Evolutionary conservation across 2,888 invertebrate species (phyloP), one percentile per base, ranked within the genome.

Genomic region (Drosophila koepferae): DNA sequence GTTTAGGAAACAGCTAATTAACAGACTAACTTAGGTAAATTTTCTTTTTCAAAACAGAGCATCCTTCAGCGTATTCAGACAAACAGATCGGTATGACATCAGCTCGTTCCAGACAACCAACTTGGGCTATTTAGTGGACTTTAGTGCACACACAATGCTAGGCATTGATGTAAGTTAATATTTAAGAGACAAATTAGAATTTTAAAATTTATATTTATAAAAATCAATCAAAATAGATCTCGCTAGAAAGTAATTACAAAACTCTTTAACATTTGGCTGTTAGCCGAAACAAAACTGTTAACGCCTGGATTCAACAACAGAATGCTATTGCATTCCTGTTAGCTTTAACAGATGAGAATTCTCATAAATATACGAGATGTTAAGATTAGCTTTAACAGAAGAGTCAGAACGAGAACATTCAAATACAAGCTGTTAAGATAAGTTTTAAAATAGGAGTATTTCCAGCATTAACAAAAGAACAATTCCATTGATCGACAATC

Each of bases 31-130:
- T 31, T 18, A 5, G 36, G 7, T 16, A 5, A 12, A 8, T 18
- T 51, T 12, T 3, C 2, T 12, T 20, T 7, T 46, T 0, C 16
- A 3, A n/a, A 43, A 82, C 93, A 97, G 97, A 77, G 91, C 97
- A 65, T 95, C 96, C 9, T 93, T 95, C 31, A 95, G 96, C 65
- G 88, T 97, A 63, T 97, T 97, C 93, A 96, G 97, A 86, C 95
- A 96, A 88, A 89, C 90, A 18, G 91, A 92, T 75, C 86, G 90
- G 9, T 89, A 86, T 51, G 89, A 91, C 56, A 82, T 92, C 16
- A 95, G 95, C 81, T 95, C 95, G 0, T 99, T 97, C 93, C 96
- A 96, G 79, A 95, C 97, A 85, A 94, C 95, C 36, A 97, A 97
- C 91, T 94, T 96, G 65, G 98, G 98, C 0, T 74, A 96, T n/a